A percentile compares a stretch with the other conserved stretches of the same genome.
Evolutionary conservation across 1,140 invertebrate genomes (phyloP).

Genomic region (Yoshiicerus persimilis): DNA sequence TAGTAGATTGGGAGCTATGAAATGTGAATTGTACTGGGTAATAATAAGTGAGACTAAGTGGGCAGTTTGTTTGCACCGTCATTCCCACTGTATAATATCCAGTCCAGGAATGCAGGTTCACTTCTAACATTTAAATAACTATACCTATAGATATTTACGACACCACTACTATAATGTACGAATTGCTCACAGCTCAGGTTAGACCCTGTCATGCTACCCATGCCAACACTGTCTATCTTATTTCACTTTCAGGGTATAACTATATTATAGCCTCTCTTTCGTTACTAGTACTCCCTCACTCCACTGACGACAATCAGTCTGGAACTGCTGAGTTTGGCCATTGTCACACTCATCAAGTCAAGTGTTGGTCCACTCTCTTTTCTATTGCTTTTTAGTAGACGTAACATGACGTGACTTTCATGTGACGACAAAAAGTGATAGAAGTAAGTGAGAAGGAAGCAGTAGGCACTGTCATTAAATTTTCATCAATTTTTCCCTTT

Average conservation of each 20-base stretch:
- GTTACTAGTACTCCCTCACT: background rate
- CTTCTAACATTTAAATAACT: background rate
- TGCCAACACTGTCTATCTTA: background rate
- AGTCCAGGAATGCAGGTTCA: background rate
- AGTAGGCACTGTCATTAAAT: background rate
- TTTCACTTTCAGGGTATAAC: background rate
- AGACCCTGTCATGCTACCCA: background rate
- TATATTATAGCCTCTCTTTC: background rate
- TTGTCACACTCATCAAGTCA: conserved; percentile 15
- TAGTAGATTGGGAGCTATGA: background rate
- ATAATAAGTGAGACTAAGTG: conserved; percentile 20
- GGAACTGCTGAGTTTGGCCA: background rate
- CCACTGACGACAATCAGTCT: background rate
- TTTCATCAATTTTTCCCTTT: background rate
- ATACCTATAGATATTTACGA: background rate
- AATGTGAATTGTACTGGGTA: conserved; percentile 7
- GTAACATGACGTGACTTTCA: background rate
- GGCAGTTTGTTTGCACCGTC: background rate
- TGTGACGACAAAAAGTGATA: background rate
- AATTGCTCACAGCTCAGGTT: background rate
- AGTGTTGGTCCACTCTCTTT: background rate
- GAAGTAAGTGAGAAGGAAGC: background rate
- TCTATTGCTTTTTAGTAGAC: background rate
- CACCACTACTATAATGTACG: background rate
- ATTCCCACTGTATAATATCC: background rate